phyloP scores from a whole-genome alignment of 2,797 vertebrate genomes.

The Streptopelia turtur region DNA sequence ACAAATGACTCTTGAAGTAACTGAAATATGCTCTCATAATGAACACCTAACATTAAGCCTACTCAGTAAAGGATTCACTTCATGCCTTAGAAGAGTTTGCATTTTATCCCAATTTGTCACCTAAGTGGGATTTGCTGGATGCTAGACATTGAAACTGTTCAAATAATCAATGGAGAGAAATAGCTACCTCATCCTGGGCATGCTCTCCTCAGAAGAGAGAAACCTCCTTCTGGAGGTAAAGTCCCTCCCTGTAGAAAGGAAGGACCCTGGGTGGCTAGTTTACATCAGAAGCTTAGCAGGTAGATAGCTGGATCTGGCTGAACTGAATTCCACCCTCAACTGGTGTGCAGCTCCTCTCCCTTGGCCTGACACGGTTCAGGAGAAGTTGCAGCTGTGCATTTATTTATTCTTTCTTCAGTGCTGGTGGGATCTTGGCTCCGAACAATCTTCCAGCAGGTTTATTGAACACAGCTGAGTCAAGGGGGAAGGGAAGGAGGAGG shows the following conservation, averaged over 20 bases:
- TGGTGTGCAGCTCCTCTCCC: background rate
- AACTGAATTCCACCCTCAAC: background rate
- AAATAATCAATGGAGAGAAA: background rate
- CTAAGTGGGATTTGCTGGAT: background rate
- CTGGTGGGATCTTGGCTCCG: background rate
- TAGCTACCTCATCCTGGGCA: background rate
- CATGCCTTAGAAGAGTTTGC: accelerated
- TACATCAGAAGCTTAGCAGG: background rate
- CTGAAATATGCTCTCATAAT: background rate
- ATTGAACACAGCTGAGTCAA: background rate
- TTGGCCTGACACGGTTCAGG: background rate
- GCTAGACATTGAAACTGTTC: background rate
- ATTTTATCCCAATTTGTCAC: background rate
- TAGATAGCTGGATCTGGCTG: background rate
- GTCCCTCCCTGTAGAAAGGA: background rate
- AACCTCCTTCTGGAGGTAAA: background rate
- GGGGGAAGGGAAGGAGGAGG: accelerated
- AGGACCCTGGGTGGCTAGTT: background rate
- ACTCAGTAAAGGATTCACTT: background rate
- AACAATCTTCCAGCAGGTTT: background rate
- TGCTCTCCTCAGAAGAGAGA: background rate
- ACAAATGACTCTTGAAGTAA: background rate
- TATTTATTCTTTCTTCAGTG: background rate
- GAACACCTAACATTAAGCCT: background rate
- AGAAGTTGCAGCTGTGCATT: background rate